Percentiles rank a stretch among this genome's conserved stretches.
Conservation (phyloP, 2,797 vertebrate genomes). For the Thamnophis elegans region DNA sequence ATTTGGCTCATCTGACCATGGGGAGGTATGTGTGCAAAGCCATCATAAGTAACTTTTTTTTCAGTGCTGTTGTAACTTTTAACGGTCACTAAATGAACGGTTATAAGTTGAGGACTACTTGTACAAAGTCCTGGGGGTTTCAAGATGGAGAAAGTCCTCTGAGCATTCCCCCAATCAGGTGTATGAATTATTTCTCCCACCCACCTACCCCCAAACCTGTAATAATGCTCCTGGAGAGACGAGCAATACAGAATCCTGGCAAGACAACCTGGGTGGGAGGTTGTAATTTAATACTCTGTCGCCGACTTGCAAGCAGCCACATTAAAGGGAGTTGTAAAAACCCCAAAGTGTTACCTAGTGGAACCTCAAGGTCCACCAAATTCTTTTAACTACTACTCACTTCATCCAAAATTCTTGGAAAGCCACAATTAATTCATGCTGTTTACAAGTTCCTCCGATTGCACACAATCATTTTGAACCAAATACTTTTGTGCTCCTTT, state of each 20-base stretch:
- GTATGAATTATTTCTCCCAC: conserved; percentile 31
- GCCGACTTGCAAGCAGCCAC: conserved; percentile 52
- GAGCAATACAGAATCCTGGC: conserved; percentile 36
- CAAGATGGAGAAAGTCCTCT: not conserved
- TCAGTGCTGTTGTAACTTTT: not conserved
- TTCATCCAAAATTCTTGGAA: conserved; percentile 54
- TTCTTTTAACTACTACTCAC: conserved; percentile 62
- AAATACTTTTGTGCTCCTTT: conserved; percentile 36
- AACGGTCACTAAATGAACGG: not conserved
- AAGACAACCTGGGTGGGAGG: conserved; percentile 52
- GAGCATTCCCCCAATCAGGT: conserved; percentile 27
- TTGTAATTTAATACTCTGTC: conserved; percentile 66
- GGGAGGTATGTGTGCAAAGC: not conserved
- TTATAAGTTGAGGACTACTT: not conserved
- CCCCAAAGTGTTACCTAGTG: conserved; percentile 61
- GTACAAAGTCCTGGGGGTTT: not conserved
- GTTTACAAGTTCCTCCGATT: conserved; percentile 58
- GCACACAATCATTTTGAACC: conserved; percentile 42
- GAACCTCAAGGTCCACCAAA: conserved; percentile 53
- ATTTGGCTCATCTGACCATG: not conserved
- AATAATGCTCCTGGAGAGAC: conserved; percentile 18
- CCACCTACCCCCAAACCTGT: conserved; percentile 14
- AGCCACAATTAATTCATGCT: conserved; percentile 55
- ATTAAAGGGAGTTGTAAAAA: conserved; percentile 62
- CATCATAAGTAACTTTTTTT: not conserved